phyloP scores from a whole-genome alignment of 2,113 vertebrate species.

The Perognathus longimembris region DNA sequence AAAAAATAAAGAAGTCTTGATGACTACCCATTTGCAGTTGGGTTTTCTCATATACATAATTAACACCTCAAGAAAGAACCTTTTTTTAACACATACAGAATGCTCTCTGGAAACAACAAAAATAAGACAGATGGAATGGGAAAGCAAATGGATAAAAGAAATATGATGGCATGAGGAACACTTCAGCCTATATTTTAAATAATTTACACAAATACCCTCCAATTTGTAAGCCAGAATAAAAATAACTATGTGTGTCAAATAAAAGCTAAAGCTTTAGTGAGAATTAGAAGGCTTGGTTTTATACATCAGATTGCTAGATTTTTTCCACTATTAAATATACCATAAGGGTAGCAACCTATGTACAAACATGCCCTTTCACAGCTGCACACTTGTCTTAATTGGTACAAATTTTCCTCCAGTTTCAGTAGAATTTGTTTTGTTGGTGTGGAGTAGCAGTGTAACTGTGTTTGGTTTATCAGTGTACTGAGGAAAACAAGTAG shows the following conservation, averaged over 20 bases:
- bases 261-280: conserved; percentile 57
- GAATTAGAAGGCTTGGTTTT: conserved; percentile 57
- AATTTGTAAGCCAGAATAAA: conserved; percentile 71
- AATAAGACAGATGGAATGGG: conserved; percentile 57
- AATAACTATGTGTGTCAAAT: conserved; percentile 58
- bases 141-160: conserved; percentile 63
- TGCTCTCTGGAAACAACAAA: conserved; percentile 47
- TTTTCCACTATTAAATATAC: conserved; percentile 37
- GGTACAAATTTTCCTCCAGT: conserved; percentile 74
- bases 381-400: conserved; percentile 75
- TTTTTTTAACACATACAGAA: conserved; percentile 66
- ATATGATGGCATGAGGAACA: conserved; percentile 33
- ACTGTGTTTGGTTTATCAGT: conserved; percentile 60
- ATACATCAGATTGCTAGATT: conserved; percentile 66
- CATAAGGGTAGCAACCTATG: conserved; percentile 65
- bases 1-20: conserved; percentile 8
- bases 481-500: conserved; percentile 51
- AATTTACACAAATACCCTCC: conserved; percentile 63
- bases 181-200: conserved; percentile 35
- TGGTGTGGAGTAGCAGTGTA: conserved; percentile 30
- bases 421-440: conserved; percentile 76
- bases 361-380: conserved; percentile 68
- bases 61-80: conserved; percentile 57
- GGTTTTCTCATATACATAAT: conserved; percentile 61
- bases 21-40: conserved; percentile 55